Base-by-base conservation (phyloP, 2,888 invertebrate genomes). In the Seira sanloemensis region DNA sequence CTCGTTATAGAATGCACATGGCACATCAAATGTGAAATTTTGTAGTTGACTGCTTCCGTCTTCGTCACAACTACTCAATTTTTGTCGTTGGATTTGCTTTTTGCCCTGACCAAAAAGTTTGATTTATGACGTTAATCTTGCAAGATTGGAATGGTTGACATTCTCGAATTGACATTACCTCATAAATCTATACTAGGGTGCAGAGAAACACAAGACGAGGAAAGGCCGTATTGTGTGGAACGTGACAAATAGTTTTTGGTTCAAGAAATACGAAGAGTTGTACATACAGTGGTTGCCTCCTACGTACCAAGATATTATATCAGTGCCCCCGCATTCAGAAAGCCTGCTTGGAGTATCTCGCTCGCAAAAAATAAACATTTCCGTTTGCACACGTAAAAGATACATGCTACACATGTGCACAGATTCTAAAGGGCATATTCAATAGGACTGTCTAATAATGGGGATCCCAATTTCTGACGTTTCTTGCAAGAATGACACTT, bases 91-190 rank as follows among this genome's bases (percentile, higher is more conserved):
- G 69, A 58, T 76, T 67, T 25, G 46, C 68, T 76, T 76, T 54
- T 67, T 76, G 78, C 62, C 62, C 37, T 69, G 23, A 26, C 50
- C 50, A 27, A 37, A 82, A 82, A 78, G 23, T 58, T 83, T 83
- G 83, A 83, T 83, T 83, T 83, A 83, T 83, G 83, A 78, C 77
- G 78, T 73, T 78, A 83, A 83, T 83, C 78, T 83, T 50, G 78
- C 62, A 74, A 83, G 78, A 83, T 74, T 83, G 78, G 78, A 83
- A 67, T 74, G 73, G 83, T 83, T 83, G 83, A 83, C 83, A 73
- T 77, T 18, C 65, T 78, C 65, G 74, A 78, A 83, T 68, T 83
- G 83, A 83, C 83, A 83, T 74, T 78, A 27, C n/a, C 83, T 83
- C 83, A 83, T 83, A 83, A 83, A 83, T 83, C 83, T 83, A 74